These are phyloP conservation scores for Clarias platycephalus DNA, from an alignment of 2,797 vertebrate species.

Conservation along the genomic window DNA sequence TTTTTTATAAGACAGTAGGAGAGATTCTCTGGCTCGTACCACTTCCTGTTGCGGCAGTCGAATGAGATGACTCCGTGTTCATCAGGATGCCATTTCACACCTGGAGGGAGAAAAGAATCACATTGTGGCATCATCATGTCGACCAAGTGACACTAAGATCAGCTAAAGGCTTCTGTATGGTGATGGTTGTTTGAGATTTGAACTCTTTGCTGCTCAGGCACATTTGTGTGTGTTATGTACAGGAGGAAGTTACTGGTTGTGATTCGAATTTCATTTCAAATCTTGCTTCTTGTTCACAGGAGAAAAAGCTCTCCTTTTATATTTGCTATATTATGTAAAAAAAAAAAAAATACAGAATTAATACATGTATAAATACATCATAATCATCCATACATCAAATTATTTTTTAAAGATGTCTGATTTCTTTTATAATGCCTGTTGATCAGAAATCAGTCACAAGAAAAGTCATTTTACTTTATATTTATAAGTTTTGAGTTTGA, in stretches of 20 bases:
- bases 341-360: neutral
- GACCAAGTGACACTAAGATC: neutral
- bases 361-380: neutral
- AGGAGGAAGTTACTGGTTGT: neutral
- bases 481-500: neutral
- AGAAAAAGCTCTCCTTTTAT: neutral
- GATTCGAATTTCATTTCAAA: neutral
- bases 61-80: constrained; percentile 89
- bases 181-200: neutral
- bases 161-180: neutral
- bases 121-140: neutral
- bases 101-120: constrained; percentile 56
- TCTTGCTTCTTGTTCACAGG: neutral
- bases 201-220: neutral
- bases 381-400: neutral
- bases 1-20: neutral
- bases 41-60: constrained; percentile 90
- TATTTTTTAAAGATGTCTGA: neutral
- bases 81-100: constrained; percentile 89
- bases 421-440: neutral
- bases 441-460: neutral
- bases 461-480: neutral
- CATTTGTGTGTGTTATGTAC: too few species aligned
- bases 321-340: neutral
- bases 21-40: constrained; percentile 66